Evolutionary conservation across 2,797 vertebrate species (phyloP).

Genomic region (Masticophis lateralis): DNA sequence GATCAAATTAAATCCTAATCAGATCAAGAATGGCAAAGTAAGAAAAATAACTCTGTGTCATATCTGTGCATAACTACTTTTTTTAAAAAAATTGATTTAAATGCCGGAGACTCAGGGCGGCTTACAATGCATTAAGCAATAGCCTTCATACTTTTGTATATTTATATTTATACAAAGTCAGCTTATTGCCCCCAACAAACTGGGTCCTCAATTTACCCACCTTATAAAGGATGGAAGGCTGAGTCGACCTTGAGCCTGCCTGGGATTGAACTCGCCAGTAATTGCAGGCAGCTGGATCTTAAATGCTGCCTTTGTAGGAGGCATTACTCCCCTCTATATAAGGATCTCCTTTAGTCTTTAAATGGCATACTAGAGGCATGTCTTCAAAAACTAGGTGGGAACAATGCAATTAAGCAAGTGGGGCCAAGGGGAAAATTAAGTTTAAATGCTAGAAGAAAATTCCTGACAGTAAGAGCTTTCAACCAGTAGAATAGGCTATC

Average conservation of each 20-base stretch:
- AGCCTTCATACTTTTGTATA: too few relatives aligned
- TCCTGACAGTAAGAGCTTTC: neutral
- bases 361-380: neutral
- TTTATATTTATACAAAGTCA: too few relatives aligned
- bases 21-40: neutral
- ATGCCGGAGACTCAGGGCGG: too few relatives aligned
- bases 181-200: too few relatives aligned
- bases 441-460: neutral
- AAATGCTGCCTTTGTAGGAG: too few relatives aligned
- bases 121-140: too few relatives aligned
- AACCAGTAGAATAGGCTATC: neutral
- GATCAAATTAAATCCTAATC: neutral
- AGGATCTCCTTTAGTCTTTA: neutral
- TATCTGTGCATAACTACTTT: neutral
- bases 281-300: too few relatives aligned
- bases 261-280: too few relatives aligned
- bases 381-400: neutral
- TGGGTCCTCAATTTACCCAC: too few relatives aligned
- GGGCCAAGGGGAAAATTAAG: neutral
- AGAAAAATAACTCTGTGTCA: neutral
- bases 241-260: too few relatives aligned
- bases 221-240: too few relatives aligned
- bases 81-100: too few relatives aligned
- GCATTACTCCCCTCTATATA: neutral
- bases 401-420: neutral